Evolutionary conservation across 2,113 vertebrate genomes (phyloP).

Genomic region (Rallus limicola): DNA sequence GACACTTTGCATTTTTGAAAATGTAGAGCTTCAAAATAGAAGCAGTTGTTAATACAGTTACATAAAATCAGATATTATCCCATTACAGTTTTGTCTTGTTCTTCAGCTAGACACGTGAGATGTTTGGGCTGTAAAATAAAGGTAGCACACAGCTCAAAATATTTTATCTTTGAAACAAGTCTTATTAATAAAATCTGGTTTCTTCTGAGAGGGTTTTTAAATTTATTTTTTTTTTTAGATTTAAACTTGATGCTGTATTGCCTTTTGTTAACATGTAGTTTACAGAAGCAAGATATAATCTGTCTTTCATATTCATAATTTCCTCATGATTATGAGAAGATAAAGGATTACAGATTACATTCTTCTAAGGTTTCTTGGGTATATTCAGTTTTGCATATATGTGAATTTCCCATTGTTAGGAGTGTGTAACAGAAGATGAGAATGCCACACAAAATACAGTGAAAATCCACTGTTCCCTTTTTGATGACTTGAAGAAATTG

Average conservation of each 20-base stretch:
- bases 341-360: background rate
- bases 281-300: slow-evolving; percentile 6
- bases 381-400: background rate
- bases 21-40: background rate
- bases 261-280: background rate
- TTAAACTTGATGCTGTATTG: background rate
- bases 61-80: background rate
- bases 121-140: background rate
- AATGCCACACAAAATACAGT: background rate
- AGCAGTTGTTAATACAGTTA: background rate
- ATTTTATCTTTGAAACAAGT: background rate
- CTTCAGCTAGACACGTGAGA: background rate
- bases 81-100: background rate
- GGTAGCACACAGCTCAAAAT: background rate
- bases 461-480: background rate
- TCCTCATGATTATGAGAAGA: background rate
- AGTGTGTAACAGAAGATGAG: background rate
- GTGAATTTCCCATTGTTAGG: background rate
- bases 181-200: background rate
- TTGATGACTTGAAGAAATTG: background rate
- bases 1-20: background rate
- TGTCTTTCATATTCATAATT: slow-evolving; percentile 4
- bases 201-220: background rate
- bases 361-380: background rate
- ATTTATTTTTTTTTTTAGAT: background rate